These are phyloP conservation scores for Carcharodon carcharias DNA, from an alignment of 2,797 vertebrate genomes.

Conservation along the genomic window DNA sequence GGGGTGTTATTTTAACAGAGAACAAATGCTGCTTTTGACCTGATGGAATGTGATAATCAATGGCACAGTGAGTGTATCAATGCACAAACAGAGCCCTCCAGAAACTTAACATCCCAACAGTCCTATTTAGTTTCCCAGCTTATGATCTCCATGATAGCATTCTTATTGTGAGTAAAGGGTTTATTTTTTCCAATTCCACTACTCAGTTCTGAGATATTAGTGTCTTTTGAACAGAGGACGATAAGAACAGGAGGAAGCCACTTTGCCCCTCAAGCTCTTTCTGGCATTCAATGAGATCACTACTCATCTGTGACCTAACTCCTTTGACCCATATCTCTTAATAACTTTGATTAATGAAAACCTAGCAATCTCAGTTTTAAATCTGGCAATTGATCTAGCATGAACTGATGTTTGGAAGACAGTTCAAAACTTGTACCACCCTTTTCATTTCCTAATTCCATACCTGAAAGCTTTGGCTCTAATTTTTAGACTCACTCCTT, in stretches of 20 bases:
- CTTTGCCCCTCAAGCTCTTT: background rate
- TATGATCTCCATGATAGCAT: background rate
- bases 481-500: background rate
- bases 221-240: background rate
- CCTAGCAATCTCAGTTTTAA: background rate
- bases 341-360: background rate
- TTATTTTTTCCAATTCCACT: background rate
- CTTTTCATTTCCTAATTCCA: too few species aligned
- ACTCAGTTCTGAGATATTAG: background rate
- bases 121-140: background rate
- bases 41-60: background rate
- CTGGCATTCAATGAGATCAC: background rate
- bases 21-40: background rate
- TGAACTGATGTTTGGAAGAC: background rate
- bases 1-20: background rate
- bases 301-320: background rate
- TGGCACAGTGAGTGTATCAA: background rate
- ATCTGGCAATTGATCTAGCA: background rate
- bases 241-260: background rate
- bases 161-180: background rate
- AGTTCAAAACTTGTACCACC: too few species aligned
- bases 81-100: background rate
- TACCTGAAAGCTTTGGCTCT: background rate
- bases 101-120: background rate
- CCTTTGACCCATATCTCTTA: background rate